Percentiles rank a stretch among this genome's conserved stretches.
phyloP scores from a whole-genome alignment of 2,113 vertebrate genomes.

The Seriola aureovittata region DNA sequence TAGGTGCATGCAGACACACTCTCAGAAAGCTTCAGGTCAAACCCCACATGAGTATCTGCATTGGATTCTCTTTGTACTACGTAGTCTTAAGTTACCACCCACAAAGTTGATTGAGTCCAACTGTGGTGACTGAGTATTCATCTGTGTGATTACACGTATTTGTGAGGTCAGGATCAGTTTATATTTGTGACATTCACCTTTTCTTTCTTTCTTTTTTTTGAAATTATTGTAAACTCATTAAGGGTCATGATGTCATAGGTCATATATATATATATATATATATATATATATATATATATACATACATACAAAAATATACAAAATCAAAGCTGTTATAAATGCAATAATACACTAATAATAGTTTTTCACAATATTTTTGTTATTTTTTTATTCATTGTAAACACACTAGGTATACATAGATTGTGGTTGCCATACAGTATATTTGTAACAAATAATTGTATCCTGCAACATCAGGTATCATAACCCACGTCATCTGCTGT shows the following conservation, averaged over 20 bases:
- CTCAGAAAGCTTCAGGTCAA: background rate
- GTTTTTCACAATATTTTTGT: background rate
- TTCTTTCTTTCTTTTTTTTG: too few species aligned
- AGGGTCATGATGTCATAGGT: too few species aligned
- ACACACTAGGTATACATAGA: too few species aligned
- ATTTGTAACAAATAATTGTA: constrained; percentile 1
- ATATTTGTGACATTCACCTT: too few species aligned
- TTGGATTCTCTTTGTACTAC: too few species aligned
- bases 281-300: too few species aligned
- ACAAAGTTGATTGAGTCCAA: background rate
- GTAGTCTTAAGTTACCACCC: background rate
- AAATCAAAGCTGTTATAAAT: too few species aligned
- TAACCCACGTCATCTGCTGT: background rate
- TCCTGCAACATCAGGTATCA: background rate
- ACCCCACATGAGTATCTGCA: background rate
- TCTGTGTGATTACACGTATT: background rate
- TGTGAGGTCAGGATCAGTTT: background rate
- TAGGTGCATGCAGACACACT: background rate
- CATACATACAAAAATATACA: too few species aligned
- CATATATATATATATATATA: too few species aligned
- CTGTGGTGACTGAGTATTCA: constrained; percentile 15
- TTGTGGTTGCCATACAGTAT: too few species aligned
- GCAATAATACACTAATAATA: background rate
- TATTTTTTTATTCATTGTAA: background rate
- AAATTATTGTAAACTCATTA: too few species aligned